phyloP scores from a whole-genome alignment of 2,113 vertebrate species.

The Illadopsis cleaveri region DNA sequence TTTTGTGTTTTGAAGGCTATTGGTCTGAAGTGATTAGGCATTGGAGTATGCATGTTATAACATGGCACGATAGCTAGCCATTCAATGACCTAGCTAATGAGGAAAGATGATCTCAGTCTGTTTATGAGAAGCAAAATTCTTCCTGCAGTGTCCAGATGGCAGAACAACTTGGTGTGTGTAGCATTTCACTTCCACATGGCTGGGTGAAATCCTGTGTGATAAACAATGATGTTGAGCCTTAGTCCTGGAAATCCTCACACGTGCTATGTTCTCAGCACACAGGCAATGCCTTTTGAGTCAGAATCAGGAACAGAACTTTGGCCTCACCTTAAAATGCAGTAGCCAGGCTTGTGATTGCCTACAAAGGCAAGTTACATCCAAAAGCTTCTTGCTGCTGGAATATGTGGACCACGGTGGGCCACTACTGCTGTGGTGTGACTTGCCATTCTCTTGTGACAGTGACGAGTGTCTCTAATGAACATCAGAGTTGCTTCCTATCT shows the following conservation, averaged over 20 bases:
- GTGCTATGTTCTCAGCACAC: not conserved
- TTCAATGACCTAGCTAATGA: not conserved
- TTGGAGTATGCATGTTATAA: not conserved
- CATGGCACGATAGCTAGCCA: fast-evolving
- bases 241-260: not conserved
- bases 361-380: not conserved
- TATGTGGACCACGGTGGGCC: not conserved
- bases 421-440: not conserved
- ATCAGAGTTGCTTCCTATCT: not conserved
- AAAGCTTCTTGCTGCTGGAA: not conserved
- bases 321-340: not conserved
- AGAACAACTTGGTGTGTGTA: not conserved
- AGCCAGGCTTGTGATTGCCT: not conserved
- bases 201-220: not conserved
- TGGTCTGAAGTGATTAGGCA: not conserved
- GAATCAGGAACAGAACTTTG: not conserved
- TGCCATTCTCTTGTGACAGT: not conserved
- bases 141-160: slow-evolving; percentile 11
- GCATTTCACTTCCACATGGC: not conserved
- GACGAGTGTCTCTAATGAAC: not conserved
- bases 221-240: not conserved
- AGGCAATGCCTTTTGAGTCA: not conserved
- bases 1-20: not conserved
- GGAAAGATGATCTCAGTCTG: not conserved
- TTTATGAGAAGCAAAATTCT: slow-evolving; percentile 1